These are phyloP conservation scores for Yponomeuta sedellus DNA, from an alignment of 2,888 invertebrate species.

Conservation along the genomic window DNA sequence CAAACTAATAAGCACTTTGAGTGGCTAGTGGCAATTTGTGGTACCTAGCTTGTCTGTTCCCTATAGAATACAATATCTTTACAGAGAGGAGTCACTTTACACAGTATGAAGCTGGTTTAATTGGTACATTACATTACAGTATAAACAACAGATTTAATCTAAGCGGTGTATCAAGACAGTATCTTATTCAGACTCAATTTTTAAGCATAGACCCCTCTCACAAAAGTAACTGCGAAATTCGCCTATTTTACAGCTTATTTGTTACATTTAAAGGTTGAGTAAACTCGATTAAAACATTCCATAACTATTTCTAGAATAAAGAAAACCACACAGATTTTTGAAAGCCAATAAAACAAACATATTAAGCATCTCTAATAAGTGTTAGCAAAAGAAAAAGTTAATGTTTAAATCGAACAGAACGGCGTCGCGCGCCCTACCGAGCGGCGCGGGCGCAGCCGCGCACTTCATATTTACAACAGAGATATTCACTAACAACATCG, in stretches of 20 bases:
- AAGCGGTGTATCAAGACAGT: no score
- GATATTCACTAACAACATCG: slow-evolving; percentile 29
- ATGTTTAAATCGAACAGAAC: neutral
- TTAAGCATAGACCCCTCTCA: slow-evolving; percentile 29
- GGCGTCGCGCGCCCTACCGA: neutral
- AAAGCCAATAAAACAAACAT: slow-evolving; percentile 71
- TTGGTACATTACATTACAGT: slow-evolving; percentile 5
- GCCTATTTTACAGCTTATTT: slow-evolving; percentile 30
- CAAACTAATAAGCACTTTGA: slow-evolving; percentile 73
- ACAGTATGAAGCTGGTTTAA: slow-evolving; percentile 1
- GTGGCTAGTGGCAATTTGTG: slow-evolving; percentile 62
- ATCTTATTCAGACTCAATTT: no score
- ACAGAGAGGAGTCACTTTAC: slow-evolving; percentile 47
- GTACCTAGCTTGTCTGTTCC: slow-evolving; percentile 46
- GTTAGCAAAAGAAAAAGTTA: slow-evolving; percentile 57
- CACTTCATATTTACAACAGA: slow-evolving; percentile 38
- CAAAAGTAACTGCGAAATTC: slow-evolving; percentile 22
- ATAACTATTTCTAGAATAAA: slow-evolving; percentile 62
- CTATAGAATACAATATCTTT: slow-evolving; percentile 32
- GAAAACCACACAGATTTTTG: slow-evolving; percentile 70
- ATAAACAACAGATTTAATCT: neutral
- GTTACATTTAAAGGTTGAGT: slow-evolving; percentile 34
- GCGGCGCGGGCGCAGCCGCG: slow-evolving; percentile 26
- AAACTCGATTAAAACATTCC: slow-evolving; percentile 64
- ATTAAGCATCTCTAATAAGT: slow-evolving; percentile 61